Conservation (phyloP, 2,113 vertebrate genomes). For the Indri indri region DNA sequence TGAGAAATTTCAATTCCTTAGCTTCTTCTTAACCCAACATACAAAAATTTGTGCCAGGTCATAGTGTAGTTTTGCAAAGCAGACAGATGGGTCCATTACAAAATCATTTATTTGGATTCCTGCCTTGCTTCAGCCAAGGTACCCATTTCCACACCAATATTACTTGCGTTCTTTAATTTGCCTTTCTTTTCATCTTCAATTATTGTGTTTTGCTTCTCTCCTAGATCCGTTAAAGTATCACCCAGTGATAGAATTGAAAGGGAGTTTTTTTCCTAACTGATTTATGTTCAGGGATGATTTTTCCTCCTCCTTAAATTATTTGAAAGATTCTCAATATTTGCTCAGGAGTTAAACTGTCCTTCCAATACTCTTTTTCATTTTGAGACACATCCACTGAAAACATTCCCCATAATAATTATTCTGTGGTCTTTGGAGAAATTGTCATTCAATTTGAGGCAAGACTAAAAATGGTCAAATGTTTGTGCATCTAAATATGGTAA, state of each 20-base stretch:
- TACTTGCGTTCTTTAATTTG: conserved; percentile 59
- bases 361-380: conserved; percentile 60
- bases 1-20: conserved; percentile 59
- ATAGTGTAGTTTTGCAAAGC: conserved; percentile 55
- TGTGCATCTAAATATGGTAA: conserved; percentile 57
- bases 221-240: conserved; percentile 65
- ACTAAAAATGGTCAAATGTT: conserved; percentile 59
- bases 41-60: conserved; percentile 49
- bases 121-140: conserved; percentile 58
- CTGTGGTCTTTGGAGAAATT: conserved; percentile 51
- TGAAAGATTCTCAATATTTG: conserved; percentile 63
- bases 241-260: conserved; percentile 54
- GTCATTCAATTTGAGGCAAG: conserved; percentile 64
- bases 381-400: conserved; percentile 32
- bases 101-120: conserved; percentile 61
- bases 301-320: conserved; percentile 59
- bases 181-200: conserved; percentile 67
- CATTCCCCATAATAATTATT: conserved; percentile 52
- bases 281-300: conserved; percentile 46
- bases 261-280: conserved; percentile 46
- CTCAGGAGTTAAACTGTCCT: conserved; percentile 68
- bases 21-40: not conserved
- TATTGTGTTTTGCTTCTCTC: conserved; percentile 46
- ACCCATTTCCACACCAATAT: conserved; percentile 61
- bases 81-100: conserved; percentile 67